Evolutionary conservation across 37 sponge, comb jelly and placozoan species (phyloP).

Genomic region (Cliona cf. orientalis): DNA sequence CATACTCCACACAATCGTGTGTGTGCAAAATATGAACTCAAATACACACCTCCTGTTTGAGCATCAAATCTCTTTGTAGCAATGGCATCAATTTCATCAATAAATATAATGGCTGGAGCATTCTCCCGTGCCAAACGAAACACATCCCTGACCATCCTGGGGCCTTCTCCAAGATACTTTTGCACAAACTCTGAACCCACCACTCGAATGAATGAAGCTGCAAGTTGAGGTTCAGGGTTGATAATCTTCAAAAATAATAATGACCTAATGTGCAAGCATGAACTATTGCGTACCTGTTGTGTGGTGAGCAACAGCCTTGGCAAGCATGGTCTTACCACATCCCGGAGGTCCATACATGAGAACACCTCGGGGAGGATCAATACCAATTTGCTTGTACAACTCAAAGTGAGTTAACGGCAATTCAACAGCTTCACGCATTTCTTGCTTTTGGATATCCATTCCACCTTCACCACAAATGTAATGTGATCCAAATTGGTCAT

Average conservation of each 20-base stretch:
- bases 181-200: slow-evolving; percentile 99
- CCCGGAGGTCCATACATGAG: slow-evolving; percentile 99
- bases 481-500: neutral
- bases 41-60: slow-evolving; percentile 88
- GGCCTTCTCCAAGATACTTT: slow-evolving; percentile 98
- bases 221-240: neutral
- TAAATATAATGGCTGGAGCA: slow-evolving; percentile 98
- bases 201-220: slow-evolving; percentile 94
- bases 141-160: slow-evolving; percentile 97
- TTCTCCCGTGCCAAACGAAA: slow-evolving; percentile 98
- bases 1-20: neutral
- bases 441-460: slow-evolving; percentile 99
- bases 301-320: slow-evolving; percentile 97
- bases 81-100: slow-evolving; percentile 99
- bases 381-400: slow-evolving; percentile 98
- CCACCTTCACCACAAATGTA: slow-evolving; percentile 60
- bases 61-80: slow-evolving; percentile 99
- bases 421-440: slow-evolving; percentile 97
- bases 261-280: neutral
- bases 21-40: neutral
- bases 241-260: neutral
- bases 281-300: slow-evolving; percentile 55
- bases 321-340: slow-evolving; percentile 99
- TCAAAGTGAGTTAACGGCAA: slow-evolving; percentile 97
- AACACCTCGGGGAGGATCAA: slow-evolving; percentile 98